Conservation (phyloP, 2,888 invertebrate species). For the Nemapogon koenigi region DNA sequence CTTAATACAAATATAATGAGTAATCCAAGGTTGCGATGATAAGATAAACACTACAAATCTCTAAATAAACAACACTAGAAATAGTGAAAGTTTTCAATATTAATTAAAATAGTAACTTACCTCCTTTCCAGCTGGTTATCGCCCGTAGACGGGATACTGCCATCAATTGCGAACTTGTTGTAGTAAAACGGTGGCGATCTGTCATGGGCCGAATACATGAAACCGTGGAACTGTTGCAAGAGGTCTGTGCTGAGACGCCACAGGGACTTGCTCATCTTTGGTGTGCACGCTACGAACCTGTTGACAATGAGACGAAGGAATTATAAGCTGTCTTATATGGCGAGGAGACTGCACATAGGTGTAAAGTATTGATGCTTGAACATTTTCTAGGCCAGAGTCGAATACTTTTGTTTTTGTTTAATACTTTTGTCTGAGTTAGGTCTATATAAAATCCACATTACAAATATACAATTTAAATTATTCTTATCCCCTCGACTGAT, state of each 20-base stretch:
- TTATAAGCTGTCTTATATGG: not conserved
- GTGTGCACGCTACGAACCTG: constrained; percentile 75
- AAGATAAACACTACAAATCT: too few species aligned
- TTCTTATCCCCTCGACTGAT: too few species aligned
- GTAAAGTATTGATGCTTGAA: not conserved
- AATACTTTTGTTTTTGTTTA: too few species aligned
- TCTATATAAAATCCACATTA: too few species aligned
- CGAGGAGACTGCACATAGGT: not conserved
- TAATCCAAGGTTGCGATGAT: too few species aligned
- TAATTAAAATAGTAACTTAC: too few species aligned
- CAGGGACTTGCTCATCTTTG: constrained; percentile 71
- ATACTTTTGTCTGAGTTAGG: too few species aligned
- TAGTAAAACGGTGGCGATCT: constrained; percentile 44
- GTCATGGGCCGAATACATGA: constrained; percentile 47
- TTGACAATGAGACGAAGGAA: not conserved
- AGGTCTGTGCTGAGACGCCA: constrained; percentile 46
- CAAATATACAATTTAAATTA: too few species aligned
- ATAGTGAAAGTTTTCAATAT: too few species aligned
- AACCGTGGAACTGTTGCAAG: constrained; percentile 47
- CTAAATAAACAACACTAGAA: too few species aligned
- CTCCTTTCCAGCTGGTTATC: constrained; percentile 38
- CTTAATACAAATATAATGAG: too few species aligned
- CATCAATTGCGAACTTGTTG: constrained; percentile 44
- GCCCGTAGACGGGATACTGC: constrained; percentile 27
- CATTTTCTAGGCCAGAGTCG: not conserved